Evolutionary conservation across 1,140 invertebrate genomes (phyloP), one percentile per base, ranked within the genome.

Genomic region (Leptinotarsa lineolata): DNA sequence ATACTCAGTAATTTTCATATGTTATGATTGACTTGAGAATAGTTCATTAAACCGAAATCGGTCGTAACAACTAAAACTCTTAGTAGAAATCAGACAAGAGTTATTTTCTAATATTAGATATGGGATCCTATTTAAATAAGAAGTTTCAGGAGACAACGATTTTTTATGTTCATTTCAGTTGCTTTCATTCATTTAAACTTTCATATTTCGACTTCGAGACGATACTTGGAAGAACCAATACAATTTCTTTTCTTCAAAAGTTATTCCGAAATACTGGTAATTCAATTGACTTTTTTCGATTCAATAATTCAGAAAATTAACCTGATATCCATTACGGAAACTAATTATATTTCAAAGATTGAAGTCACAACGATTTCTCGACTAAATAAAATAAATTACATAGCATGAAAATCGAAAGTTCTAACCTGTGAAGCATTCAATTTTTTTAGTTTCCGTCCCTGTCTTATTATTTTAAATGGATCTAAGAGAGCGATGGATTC

Each of bases 381-480:
- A 63, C 70, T 69, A 70, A 76, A 74, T 74, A 61, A 69, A 75
- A 75, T 68, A 72, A 72, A 70, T 77, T 73, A 59, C 73, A 59
- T 61, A 70, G 67, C 76, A 77, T 77, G 73, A 77, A 77, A 75
- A 77, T 74, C 73, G 76, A 77, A 77, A 75, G 76, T 77, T 75
- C 61, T 64, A 77, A 71, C 68, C 76, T 73, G 60, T 72, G 70
- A 75, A 77, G 70, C 76, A 72, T 77, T 75, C 60, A 58, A 68
- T 72, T 75, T 74, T 74, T 77, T 76, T 74, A 54, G 65, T 71
- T 72, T 72, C 68, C 72, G 67, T 63, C 20, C 39, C 48, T 44
- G 18, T 18, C 58, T 21, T 20, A 63, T 45, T 71, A 22, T 16
- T 54, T 66, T 66, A 54, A 16, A 18, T 54, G 48, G 48, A 54